Evolutionary conservation across 37 sponge, comb jelly and placozoan genomes (phyloP), one percentile per base, ranked within the genome.

Genomic region (Ephydatia muelleri): DNA sequence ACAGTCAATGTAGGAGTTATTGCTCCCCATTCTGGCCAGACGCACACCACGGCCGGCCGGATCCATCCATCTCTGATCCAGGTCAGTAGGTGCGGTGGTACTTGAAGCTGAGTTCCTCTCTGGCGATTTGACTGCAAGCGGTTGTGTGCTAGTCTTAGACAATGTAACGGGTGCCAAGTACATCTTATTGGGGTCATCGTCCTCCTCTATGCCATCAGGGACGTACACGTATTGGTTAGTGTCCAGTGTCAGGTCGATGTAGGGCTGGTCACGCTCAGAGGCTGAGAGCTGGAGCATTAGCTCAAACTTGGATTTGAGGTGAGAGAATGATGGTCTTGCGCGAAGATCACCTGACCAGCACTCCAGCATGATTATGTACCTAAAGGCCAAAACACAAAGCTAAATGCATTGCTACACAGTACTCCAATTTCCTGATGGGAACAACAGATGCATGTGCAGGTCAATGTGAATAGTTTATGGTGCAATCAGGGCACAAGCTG

Each of bases 361-460:
- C 38, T 77, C 73, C 36, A 89, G 75, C 91, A 90, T 90, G 27
- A 90, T 68, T 5, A 82, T 65, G 49, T 90, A 90, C 77, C 91
- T 90, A 73, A 0, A 73, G 26, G 36, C 30, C 25, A 38, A 76
- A 40, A 40, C 22, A 81, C 1, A 49, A 70, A 13, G 76, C 16
- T 2, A 1, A 14, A 57, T 13, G 19, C 57, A 57, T 57, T n/a
- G n/a, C n/a, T n/a, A n/a, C n/a, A n/a, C n/a, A n/a, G n/a, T n/a
- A n/a, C n/a, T n/a, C n/a, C n/a, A n/a, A n/a, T n/a, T n/a, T n/a
- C n/a, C n/a, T n/a, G n/a, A n/a, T n/a, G n/a, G n/a, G n/a, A n/a
- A n/a, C n/a, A n/a, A n/a, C 6, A 43, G 43, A 9, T 43, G 6
- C 43, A 43, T 43, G 43, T 43, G 6, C 43, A 43, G 3, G 43